Base-by-base conservation (phyloP, 2,113 vertebrate genomes). In the Dromaius novaehollandiae region DNA sequence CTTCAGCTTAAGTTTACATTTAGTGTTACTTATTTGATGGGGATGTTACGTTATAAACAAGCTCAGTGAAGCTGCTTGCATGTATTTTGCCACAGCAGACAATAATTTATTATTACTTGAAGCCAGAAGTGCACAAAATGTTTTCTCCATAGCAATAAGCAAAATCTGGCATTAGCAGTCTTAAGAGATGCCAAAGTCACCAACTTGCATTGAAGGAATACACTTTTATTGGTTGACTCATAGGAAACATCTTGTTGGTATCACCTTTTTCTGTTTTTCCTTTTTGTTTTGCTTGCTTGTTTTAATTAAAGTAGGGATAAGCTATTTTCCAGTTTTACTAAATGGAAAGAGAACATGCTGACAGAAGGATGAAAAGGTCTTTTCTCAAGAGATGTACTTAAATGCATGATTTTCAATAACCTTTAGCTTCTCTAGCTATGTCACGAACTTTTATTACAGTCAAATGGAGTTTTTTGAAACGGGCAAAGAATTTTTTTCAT, bases 81-180 rank as follows among this genome's bases (percentile, higher is more conserved):
- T 0, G 1, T 32, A 14, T 2, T 86, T 85, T 69, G 74, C 12
- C 46, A 36, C 65, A 76, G 58, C 21, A 28, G 36, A 61, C 55
- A 70, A 65, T 65, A 65, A 44, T 61, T 79, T 66, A 69, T 61
- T 87, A 91, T 38, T 70, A 84, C 32, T 14, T 40, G n/a, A 88
- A 86, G 46, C 40, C 32, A 30, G 42, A 81, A 75, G 56, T 17
- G 81, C 48, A 73, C 81, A 74, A n/a, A 65, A 17, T 50, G 26
- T 80, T 96, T 77, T 51, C 40, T 82, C 66, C 22, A 48, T 69
- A 68, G 46, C 12, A 88, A 68, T 70, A 90, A 71, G 58, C n/a
- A 90, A 6, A 65, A 82, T 73, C 68, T 74, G 38, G 40, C 65
- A 87, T 69, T 84, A 93, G 46, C 3, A 66, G 30, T 38, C 42